Evolutionary conservation across 2,888 invertebrate species (phyloP), one percentile per base, ranked within the genome.

Genomic region (Taenaris catops): DNA sequence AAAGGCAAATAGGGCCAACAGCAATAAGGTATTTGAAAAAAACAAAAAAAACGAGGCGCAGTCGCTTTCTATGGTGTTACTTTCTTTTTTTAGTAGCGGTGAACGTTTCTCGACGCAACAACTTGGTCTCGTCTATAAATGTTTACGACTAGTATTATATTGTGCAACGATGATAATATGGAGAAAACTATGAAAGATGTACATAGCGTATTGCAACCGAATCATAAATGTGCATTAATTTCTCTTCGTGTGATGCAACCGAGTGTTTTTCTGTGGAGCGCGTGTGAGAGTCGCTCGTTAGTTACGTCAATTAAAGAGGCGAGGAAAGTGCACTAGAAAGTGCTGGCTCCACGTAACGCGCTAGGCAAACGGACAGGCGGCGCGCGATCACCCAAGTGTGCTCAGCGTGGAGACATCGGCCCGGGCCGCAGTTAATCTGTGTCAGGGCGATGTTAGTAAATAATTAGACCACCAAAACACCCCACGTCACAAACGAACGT

Each of bases 301-400:
- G 78, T 83, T 86, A 84, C 84, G 83, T 84, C 81, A 79, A 83
- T 84, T 81, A 83, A 51, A 73, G 68, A 67, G 58, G 58, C 71
- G 63, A 81, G 70, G 84, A 84, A 84, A 81, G 83, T 70, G 73
- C 60, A 64, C 79, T 79, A 75, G 84, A 86, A 83, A 84, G 81
- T 83, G 54, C 60, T 51, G 51, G 51, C 59, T 51, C 58, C 64
- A 79, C 79, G 79, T 79, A 80, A 80, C 68, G 61, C 54, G 49
- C 58, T 46, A 10, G 18, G 38, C 18, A 34, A 24, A 25, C 14
- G 17, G 14, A 25, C 17, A 9, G 14, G 16, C 8, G 9, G 10
- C n/a, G 39, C 26, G 26, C 20, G 35, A 16, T 18, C 55, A 49
- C 36, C 50, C 50, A 53, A 55, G 58, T 61, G 58, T 55, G 10